Evolutionary conservation across 2,888 invertebrate species (phyloP).

Genomic region (Clitarchus hookeri): DNA sequence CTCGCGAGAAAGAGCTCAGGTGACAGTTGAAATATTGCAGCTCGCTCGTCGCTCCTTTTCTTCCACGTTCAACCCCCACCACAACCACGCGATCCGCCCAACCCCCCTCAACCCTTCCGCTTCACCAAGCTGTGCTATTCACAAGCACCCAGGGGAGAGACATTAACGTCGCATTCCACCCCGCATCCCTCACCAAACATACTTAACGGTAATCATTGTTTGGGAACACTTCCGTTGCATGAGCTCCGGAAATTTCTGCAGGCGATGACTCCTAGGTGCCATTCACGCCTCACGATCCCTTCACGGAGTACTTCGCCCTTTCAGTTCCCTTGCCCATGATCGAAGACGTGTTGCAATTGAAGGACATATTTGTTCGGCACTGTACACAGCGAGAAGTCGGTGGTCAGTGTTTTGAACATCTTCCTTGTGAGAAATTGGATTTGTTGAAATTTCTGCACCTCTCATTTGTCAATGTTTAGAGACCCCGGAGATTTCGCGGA

Average conservation of each 20-base stretch:
- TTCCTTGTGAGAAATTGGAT: too few relatives aligned
- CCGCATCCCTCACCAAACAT: not conserved
- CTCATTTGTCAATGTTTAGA: too few relatives aligned
- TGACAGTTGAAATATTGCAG: conserved; percentile 14
- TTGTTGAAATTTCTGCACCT: too few relatives aligned
- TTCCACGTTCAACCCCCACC: not conserved
- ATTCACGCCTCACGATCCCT: not conserved
- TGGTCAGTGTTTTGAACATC: too few relatives aligned
- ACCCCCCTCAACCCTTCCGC: not conserved
- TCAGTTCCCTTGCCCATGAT: too few relatives aligned
- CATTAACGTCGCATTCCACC: not conserved
- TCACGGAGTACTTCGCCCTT: too few relatives aligned
- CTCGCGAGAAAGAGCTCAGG: not conserved
- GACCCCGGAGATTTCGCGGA: too few relatives aligned
- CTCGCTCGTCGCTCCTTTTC: not conserved
- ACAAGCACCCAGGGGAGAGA: not conserved
- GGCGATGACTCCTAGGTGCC: not conserved
- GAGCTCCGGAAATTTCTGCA: not conserved
- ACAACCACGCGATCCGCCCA: not conserved
- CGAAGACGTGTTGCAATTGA: too few relatives aligned
- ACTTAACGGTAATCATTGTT: not conserved
- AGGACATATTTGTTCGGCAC: too few relatives aligned
- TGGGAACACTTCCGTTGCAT: not conserved
- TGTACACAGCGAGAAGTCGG: too few relatives aligned
- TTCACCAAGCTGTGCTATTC: not conserved